Percentiles rank a stretch among this genome's conserved stretches.
Evolutionary conservation across 2,888 invertebrate species (phyloP).

Genomic region (Bibio marci): DNA sequence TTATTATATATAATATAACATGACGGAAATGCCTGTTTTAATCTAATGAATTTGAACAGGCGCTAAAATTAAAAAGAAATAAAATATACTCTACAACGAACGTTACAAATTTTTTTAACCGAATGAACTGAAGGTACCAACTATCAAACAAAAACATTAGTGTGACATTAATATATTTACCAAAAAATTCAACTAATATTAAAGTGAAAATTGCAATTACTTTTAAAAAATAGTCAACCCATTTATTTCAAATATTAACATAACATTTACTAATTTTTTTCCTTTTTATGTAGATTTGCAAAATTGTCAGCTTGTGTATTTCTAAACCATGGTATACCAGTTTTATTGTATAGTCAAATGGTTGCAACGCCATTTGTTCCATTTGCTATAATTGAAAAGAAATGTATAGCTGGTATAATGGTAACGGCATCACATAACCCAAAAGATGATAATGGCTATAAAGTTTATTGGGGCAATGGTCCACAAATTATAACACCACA

Average conservation of each 20-base stretch:
- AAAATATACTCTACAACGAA: no score
- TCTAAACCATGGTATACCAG: conserved; percentile 52
- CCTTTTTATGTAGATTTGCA: conserved; percentile 52
- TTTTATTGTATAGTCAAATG: conserved; percentile 61
- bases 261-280: conserved; percentile 8
- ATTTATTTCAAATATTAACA: no score
- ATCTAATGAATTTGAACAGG: no score
- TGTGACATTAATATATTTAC: no score
- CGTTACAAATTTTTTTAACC: no score
- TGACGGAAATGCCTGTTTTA: no score
- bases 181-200: no score
- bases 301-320: conserved; percentile 76
- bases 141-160: no score
- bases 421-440: conserved; percentile 94
- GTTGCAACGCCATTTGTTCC: conserved; percentile 92
- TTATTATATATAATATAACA: no score
- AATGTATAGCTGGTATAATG: conserved; percentile 77
- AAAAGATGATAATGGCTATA: conserved; percentile 91
- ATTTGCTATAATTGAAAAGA: conserved; percentile 56
- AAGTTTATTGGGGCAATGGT: conserved; percentile 92
- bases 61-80: no score
- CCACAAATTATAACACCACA: conserved; percentile 89
- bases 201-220: conserved; percentile 7
- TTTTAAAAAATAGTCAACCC: conserved; percentile 1
- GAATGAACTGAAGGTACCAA: no score